phyloP scores from a whole-genome alignment of 2,797 vertebrate genomes.

The Liasis olivaceus region DNA sequence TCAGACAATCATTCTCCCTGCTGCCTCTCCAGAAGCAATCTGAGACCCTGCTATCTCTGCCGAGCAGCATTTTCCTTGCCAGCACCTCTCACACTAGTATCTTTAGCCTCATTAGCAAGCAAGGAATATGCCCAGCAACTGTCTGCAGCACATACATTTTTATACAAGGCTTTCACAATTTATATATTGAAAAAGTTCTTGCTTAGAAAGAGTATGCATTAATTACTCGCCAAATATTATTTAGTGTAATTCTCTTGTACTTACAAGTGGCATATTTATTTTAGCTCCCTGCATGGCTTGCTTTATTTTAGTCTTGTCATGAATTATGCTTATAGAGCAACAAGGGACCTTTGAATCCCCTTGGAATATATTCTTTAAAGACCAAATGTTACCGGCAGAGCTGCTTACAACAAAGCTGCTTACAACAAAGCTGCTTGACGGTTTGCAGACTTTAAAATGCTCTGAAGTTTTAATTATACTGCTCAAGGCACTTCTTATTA shows the following conservation, averaged over 20 bases:
- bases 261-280: conserved; percentile 48
- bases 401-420: conserved; percentile 47
- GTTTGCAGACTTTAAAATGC: conserved; percentile 74
- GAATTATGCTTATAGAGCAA: conserved; percentile 48
- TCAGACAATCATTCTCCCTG: background rate
- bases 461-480: conserved; percentile 79
- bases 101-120: conserved; percentile 56
- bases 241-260: conserved; percentile 34
- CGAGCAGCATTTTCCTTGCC: conserved; percentile 39
- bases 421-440: conserved; percentile 64
- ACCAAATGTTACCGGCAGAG: conserved; percentile 56
- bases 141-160: conserved; percentile 53
- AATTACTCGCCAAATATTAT: conserved; percentile 37
- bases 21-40: conserved; percentile 4
- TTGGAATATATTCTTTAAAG: conserved; percentile 50
- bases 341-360: conserved; percentile 34
- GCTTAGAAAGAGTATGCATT: conserved; percentile 16
- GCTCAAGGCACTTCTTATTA: conserved; percentile 75
- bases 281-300: conserved; percentile 42
- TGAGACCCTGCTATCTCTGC: conserved; percentile 12
- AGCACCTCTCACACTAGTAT: conserved; percentile 38
- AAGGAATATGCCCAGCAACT: conserved; percentile 49
- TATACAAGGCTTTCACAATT: conserved; percentile 52
- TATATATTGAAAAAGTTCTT: conserved; percentile 41
- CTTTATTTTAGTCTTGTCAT: conserved; percentile 44